Evolutionary conservation across 64 coral and sea anemone genomes (phyloP).

Genomic region (Montipora sp.): DNA sequence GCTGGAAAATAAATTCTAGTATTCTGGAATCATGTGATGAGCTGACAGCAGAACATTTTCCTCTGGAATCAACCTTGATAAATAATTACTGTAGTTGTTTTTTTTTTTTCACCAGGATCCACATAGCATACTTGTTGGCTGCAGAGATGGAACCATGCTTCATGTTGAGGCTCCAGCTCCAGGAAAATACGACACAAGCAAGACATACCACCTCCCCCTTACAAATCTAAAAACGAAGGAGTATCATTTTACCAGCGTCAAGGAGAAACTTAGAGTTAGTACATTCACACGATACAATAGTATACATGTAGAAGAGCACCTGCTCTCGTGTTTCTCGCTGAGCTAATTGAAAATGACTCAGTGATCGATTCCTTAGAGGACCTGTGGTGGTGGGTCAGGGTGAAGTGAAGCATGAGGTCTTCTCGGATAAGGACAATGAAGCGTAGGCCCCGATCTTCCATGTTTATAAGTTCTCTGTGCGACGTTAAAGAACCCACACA

Average conservation of each 20-base stretch:
- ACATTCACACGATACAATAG: not conserved
- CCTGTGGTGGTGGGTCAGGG: not conserved
- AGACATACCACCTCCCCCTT: conserved; percentile 89
- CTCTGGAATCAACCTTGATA: too few species aligned
- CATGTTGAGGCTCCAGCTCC: conserved; percentile 90
- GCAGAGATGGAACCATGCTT: conserved; percentile 90
- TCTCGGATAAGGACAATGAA: too few species aligned
- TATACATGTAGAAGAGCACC: not conserved
- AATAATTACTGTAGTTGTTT: not conserved
- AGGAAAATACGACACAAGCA: conserved; percentile 86
- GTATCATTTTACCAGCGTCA: conserved; percentile 90
- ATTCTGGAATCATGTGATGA: too few species aligned
- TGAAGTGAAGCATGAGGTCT: not conserved
- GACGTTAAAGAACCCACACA: too few species aligned
- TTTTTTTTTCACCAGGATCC: not conserved
- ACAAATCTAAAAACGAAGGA: conserved; percentile 87
- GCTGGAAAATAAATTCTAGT: too few species aligned
- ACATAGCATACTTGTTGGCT: conserved; percentile 84
- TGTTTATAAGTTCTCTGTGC: too few species aligned
- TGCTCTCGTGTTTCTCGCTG: not conserved
- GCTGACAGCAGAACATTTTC: too few species aligned
- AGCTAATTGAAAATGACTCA: not conserved
- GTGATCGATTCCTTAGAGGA: not conserved
- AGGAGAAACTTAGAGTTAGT: conserved; percentile 93
- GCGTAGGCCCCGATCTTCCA: too few species aligned